Conservation (phyloP, 2,113 vertebrate genomes). For the Eretmodus cyanostictus region DNA sequence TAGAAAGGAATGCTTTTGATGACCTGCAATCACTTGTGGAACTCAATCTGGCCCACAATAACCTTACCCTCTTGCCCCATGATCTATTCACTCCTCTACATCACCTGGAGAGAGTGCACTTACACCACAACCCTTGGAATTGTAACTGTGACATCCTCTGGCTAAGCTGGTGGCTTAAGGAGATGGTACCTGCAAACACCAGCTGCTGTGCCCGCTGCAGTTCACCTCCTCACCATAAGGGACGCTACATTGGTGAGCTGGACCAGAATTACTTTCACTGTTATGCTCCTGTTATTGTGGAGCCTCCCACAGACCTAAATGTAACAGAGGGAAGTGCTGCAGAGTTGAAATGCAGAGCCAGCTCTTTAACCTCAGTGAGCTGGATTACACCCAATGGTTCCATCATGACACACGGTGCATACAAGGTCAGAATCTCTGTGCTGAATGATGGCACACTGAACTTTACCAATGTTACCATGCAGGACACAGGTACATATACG, state of each 20-base stretch:
- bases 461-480: slow-evolving; percentile 97
- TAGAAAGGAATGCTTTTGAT: slow-evolving; percentile 97
- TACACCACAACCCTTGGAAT: slow-evolving; percentile 99
- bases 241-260: slow-evolving; percentile 94
- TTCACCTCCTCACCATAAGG: slow-evolving; percentile 87
- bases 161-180: slow-evolving; percentile 99
- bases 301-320: slow-evolving; percentile 94
- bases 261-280: slow-evolving; percentile 98
- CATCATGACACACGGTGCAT: slow-evolving; percentile 94
- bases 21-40: slow-evolving; percentile 97
- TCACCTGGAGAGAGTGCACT: slow-evolving; percentile 91
- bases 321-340: slow-evolving; percentile 97
- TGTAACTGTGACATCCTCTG: slow-evolving; percentile 98
- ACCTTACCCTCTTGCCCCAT: slow-evolving; percentile 95
- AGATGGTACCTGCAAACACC: slow-evolving; percentile 96
- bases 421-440: slow-evolving; percentile 94
- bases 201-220: slow-evolving; percentile 97
- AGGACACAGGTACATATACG: slow-evolving; percentile 96
- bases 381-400: slow-evolving; percentile 99
- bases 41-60: slow-evolving; percentile 98
- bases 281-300: slow-evolving; percentile 97
- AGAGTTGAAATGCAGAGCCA: slow-evolving; percentile 94
- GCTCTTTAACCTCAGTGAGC: slow-evolving; percentile 92
- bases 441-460: slow-evolving; percentile 95
- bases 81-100: slow-evolving; percentile 98